Conservation (phyloP, 1,140 invertebrate genomes). For the Pseudoatta argentina region DNA sequence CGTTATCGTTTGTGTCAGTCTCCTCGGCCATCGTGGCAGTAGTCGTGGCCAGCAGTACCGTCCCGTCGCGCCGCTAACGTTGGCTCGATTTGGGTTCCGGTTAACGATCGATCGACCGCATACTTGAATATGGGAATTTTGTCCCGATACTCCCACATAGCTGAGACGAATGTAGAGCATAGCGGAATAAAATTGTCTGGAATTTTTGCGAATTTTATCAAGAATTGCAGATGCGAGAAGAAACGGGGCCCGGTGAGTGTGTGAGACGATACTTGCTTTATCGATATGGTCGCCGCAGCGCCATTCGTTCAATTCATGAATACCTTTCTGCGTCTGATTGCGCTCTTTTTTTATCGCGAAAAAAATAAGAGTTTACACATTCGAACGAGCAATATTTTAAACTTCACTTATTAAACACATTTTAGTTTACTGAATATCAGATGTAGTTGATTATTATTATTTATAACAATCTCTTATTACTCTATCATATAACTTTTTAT, state of each 20-base stretch:
- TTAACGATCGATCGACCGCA: neutral
- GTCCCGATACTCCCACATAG: neutral
- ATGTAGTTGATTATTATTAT: neutral
- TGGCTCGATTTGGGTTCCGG: neutral
- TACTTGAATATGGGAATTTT: neutral
- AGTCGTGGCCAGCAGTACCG: conserved; percentile 77
- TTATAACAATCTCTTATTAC: neutral
- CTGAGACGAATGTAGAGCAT: neutral
- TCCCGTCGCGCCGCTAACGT: conserved; percentile 30
- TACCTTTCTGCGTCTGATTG: neutral
- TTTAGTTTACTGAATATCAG: no score
- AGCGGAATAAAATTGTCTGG: neutral
- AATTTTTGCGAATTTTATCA: neutral
- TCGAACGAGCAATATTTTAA: neutral
- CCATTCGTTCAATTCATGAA: conserved; percentile 62
- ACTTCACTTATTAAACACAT: neutral
- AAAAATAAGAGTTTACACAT: conserved; percentile 3
- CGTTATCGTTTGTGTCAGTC: conserved; percentile 80
- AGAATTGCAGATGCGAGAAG: neutral
- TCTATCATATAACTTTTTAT: neutral
- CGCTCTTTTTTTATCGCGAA: neutral
- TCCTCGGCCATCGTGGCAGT: conserved; percentile 87
- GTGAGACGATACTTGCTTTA: conserved; percentile 70
- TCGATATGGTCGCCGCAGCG: conserved; percentile 65
- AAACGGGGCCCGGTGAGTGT: neutral